Conservation (phyloP, 2,888 invertebrate species). For the Cartodere bifasciata region DNA sequence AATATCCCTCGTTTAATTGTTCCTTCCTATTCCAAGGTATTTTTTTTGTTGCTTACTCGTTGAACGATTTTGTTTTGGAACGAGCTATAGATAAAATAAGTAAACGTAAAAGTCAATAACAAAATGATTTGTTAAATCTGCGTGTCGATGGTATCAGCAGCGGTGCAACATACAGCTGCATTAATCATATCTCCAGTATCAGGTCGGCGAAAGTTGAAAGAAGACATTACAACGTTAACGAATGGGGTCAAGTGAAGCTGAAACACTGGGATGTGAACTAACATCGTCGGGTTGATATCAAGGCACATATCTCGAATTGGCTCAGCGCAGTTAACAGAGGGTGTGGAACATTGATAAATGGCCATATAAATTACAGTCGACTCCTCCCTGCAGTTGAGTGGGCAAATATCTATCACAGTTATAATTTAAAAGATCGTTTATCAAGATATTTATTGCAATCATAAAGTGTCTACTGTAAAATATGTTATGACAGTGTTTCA, state of each 20-base stretch:
- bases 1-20: too few relatives aligned
- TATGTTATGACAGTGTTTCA: conserved; percentile 23
- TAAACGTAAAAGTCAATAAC: conserved; percentile 20
- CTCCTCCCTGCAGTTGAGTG: conserved; percentile 38
- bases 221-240: conserved; percentile 37
- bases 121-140: conserved; percentile 25
- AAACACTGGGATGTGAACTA: conserved; percentile 32
- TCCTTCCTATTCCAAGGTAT: too few relatives aligned
- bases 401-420: conserved; percentile 39
- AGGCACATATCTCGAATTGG: conserved; percentile 46
- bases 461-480: conserved; percentile 33
- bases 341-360: conserved; percentile 40
- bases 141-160: conserved; percentile 22
- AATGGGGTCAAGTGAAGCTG: conserved; percentile 37
- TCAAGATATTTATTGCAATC: conserved; percentile 38
- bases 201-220: conserved; percentile 34
- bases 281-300: conserved; percentile 23
- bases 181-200: conserved; percentile 30
- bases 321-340: conserved; percentile 39
- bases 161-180: conserved; percentile 23
- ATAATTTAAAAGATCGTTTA: conserved; percentile 39
- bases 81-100: too few relatives aligned
- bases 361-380: conserved; percentile 35
- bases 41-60: too few relatives aligned
- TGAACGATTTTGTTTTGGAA: too few relatives aligned